Conservation (phyloP, 2,888 invertebrate genomes). For the Dinocampus coccinellae region DNA sequence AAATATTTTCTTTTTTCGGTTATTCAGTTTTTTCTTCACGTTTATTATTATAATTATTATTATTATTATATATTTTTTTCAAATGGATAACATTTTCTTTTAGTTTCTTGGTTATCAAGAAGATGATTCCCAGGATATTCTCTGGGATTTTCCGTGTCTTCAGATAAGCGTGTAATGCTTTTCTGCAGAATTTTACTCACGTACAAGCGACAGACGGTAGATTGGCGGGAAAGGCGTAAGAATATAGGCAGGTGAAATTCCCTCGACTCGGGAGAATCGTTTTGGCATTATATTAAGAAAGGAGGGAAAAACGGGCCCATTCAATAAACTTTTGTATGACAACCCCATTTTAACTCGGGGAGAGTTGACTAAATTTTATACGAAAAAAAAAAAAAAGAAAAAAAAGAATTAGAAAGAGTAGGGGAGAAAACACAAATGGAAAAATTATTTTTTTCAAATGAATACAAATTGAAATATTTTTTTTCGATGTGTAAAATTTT, state of each 20-base stretch:
- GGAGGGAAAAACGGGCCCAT: not conserved
- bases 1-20: not conserved
- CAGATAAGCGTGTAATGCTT: constrained; percentile 14
- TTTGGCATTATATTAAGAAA: not conserved
- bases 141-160: constrained; percentile 10
- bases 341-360: not conserved
- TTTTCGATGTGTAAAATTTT: no score
- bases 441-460: not conserved
- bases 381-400: not conserved
- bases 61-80: not conserved
- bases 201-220: constrained; percentile 44
- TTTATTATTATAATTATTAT: not conserved
- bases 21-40: not conserved
- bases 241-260: constrained; percentile 22
- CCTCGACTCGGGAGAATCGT: constrained; percentile 5
- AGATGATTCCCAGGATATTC: constrained; percentile 3
- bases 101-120: not conserved
- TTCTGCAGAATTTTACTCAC: constrained; percentile 50
- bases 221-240: constrained; percentile 39
- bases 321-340: constrained; percentile 1
- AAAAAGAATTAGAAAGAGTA: not conserved
- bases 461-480: not conserved
- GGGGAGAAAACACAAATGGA: not conserved
- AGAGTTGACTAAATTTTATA: not conserved
- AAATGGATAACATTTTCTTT: not conserved